Percentiles rank a stretch among this genome's conserved stretches.
Evolutionary conservation across 2,113 vertebrate species (phyloP).

Genomic region (Otus sunia): DNA sequence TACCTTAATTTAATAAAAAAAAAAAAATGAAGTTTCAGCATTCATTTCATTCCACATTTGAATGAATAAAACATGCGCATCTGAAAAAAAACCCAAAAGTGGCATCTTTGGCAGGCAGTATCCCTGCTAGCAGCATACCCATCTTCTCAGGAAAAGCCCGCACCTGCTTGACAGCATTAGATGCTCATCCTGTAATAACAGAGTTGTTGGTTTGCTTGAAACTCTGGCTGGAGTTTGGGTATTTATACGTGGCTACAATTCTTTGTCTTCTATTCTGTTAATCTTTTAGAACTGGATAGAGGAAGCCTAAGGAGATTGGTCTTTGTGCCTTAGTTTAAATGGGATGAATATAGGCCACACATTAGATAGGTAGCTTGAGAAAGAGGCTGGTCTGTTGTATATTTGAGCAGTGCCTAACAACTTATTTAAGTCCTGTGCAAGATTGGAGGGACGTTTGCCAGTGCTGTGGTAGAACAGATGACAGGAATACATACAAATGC

Average conservation of each 20-base stretch:
- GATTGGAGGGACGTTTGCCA: neutral
- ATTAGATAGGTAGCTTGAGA: neutral
- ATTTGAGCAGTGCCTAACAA: neutral
- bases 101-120: neutral
- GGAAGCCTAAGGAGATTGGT: neutral
- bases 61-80: neutral
- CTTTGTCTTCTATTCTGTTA: neutral
- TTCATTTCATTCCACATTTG: neutral
- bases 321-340: neutral
- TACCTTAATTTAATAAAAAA: neutral
- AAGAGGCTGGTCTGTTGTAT: neutral
- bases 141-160: neutral
- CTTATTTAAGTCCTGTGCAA: neutral
- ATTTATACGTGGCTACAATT: neutral
- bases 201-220: neutral
- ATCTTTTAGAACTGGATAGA: neutral
- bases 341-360: neutral
- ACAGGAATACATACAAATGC: neutral
- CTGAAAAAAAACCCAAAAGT: rapidly evolving
- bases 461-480: neutral
- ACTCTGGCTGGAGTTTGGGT: neutral
- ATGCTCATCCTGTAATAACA: neutral
- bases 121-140: neutral
- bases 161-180: neutral
- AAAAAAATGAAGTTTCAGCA: neutral